Evolutionary conservation across 1,140 invertebrate genomes (phyloP).

Genomic region (Diuraphis noxia): DNA sequence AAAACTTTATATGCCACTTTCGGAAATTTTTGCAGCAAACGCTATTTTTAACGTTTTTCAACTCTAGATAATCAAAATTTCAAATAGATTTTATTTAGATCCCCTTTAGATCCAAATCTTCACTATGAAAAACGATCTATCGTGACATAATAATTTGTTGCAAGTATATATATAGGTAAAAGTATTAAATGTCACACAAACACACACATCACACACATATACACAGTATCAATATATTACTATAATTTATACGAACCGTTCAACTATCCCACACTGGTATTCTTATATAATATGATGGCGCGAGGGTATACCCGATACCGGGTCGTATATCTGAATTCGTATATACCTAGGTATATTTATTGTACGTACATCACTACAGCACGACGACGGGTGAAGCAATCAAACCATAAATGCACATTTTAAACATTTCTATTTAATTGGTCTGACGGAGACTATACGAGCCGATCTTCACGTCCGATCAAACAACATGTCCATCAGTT

Average conservation of each 20-base stretch:
- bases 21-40: too few relatives aligned
- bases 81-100: too few relatives aligned
- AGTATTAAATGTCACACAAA: neutral
- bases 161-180: too few relatives aligned
- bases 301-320: too few relatives aligned
- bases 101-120: too few relatives aligned
- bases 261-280: neutral
- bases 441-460: neutral
- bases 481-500: constrained; percentile 2
- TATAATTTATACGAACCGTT: neutral
- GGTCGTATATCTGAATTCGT: neutral
- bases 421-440: constrained; percentile 41
- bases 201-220: too few relatives aligned
- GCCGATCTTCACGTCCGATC: constrained; percentile 16
- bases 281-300: too few relatives aligned
- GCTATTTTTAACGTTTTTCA: too few relatives aligned
- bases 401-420: neutral
- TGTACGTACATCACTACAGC: neutral
- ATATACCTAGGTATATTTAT: neutral
- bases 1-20: too few relatives aligned
- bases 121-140: too few relatives aligned
- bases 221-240: neutral
- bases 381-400: neutral
- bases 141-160: too few relatives aligned
- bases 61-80: too few relatives aligned